Conservation (phyloP, 2,113 vertebrate genomes). For the Podarcis raffonei region DNA sequence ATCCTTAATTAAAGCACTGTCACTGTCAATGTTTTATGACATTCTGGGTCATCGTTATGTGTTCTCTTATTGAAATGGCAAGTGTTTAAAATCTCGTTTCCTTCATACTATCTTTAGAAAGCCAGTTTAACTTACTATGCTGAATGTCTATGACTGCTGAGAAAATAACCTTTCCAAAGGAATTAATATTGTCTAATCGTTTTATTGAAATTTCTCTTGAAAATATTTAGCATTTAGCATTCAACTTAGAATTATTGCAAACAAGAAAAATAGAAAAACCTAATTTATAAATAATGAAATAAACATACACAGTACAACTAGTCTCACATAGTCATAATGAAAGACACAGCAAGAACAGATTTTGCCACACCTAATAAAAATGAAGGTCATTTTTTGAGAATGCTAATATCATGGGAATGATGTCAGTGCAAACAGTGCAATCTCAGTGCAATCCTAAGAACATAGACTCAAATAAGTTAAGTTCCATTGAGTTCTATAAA, state of each 20-base stretch:
- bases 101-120: neutral
- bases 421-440: no score
- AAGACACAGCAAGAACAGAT: neutral
- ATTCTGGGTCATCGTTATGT: neutral
- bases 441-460: no score
- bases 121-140: conserved; percentile 10
- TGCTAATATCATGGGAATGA: neutral
- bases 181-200: conserved; percentile 13
- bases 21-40: neutral
- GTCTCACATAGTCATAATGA: neutral
- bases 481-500: no score
- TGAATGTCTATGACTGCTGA: conserved; percentile 31
- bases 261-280: neutral
- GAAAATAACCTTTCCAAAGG: conserved; percentile 29
- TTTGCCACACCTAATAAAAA: neutral
- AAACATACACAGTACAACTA: neutral
- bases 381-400: neutral
- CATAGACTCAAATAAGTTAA: no score
- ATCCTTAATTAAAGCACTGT: neutral
- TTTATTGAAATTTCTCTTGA: neutral
- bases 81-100: neutral
- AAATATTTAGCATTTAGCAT: neutral
- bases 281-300: neutral
- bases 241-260: neutral
- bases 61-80: conserved; percentile 30